Evolutionary conservation across 1,140 invertebrate species (phyloP).

Genomic region (Orius insidiosus): DNA sequence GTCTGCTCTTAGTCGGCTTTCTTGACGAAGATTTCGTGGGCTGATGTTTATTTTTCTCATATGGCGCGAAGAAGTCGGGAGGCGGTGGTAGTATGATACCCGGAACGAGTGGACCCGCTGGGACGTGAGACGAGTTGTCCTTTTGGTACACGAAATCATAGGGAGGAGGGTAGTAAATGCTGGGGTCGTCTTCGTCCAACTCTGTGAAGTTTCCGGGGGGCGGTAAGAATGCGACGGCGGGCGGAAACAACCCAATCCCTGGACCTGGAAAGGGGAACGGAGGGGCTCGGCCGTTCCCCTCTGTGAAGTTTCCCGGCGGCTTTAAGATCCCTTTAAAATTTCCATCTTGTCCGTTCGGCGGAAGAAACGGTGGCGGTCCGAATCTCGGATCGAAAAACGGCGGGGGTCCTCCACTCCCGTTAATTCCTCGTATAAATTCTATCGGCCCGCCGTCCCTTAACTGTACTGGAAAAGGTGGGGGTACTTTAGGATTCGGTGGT

Average conservation of each 20-base stretch:
- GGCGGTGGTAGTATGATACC: slow-evolving; percentile 74
- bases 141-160: slow-evolving; percentile 69
- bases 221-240: slow-evolving; percentile 48
- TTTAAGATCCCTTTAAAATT: background rate
- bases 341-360: slow-evolving; percentile 25
- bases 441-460: slow-evolving; percentile 60
- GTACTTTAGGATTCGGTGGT: slow-evolving; percentile 51
- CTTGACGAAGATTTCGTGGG: slow-evolving; percentile 12
- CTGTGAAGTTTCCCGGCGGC: slow-evolving; percentile 37
- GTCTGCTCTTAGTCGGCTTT: slow-evolving; percentile 18
- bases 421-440: slow-evolving; percentile 40
- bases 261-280: slow-evolving; percentile 23
- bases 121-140: slow-evolving; percentile 57
- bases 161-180: slow-evolving; percentile 73
- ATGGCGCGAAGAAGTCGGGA: slow-evolving; percentile 59
- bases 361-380: slow-evolving; percentile 21
- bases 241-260: slow-evolving; percentile 31
- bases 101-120: slow-evolving; percentile 68
- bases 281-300: slow-evolving; percentile 27
- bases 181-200: slow-evolving; percentile 73
- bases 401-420: slow-evolving; percentile 22
- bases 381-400: slow-evolving; percentile 32
- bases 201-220: slow-evolving; percentile 51
- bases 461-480: slow-evolving; percentile 77
- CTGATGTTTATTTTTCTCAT: slow-evolving; percentile 27